Percentiles rank a stretch among this genome's conserved stretches.
phyloP scores from a whole-genome alignment of 64 coral and sea anemone genomes.

The Acropora tenuis region DNA sequence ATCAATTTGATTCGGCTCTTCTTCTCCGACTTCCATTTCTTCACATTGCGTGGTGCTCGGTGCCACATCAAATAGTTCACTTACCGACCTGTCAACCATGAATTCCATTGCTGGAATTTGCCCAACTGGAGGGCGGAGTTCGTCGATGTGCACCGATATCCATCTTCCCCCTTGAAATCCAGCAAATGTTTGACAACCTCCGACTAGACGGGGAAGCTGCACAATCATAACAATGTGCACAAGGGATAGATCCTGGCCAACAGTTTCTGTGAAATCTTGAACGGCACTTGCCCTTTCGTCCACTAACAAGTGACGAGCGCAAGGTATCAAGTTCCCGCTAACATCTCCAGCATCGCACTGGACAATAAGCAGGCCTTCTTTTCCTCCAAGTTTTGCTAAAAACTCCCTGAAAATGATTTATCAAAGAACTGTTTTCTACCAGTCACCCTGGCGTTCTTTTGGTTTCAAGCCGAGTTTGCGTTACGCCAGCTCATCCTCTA shows the following conservation, averaged over 20 bases:
- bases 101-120: conserved; percentile 75
- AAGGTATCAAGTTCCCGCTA: conserved; percentile 70
- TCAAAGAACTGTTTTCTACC: not conserved
- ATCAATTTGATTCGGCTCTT: not conserved
- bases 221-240: conserved; percentile 64
- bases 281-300: conserved; percentile 46
- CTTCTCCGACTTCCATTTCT: conserved; percentile 46
- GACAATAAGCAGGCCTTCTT: conserved; percentile 70
- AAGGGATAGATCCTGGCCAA: not conserved
- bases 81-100: conserved; percentile 65
- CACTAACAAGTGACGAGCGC: conserved; percentile 75
- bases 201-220: conserved; percentile 68
- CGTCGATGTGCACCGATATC: conserved; percentile 46
- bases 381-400: conserved; percentile 48
- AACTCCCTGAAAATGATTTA: conserved; percentile 46
- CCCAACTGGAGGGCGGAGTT: conserved; percentile 16
- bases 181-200: conserved; percentile 68
- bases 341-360: conserved; percentile 80
- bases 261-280: conserved; percentile 12
- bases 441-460: no score
- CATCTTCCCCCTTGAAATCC: conserved; percentile 70
- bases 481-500: no score
- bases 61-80: conserved; percentile 64
- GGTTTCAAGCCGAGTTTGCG: no score
- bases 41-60: conserved; percentile 19